phyloP scores from a whole-genome alignment of 2,888 invertebrate genomes.

The Slavum lentiscoides region DNA sequence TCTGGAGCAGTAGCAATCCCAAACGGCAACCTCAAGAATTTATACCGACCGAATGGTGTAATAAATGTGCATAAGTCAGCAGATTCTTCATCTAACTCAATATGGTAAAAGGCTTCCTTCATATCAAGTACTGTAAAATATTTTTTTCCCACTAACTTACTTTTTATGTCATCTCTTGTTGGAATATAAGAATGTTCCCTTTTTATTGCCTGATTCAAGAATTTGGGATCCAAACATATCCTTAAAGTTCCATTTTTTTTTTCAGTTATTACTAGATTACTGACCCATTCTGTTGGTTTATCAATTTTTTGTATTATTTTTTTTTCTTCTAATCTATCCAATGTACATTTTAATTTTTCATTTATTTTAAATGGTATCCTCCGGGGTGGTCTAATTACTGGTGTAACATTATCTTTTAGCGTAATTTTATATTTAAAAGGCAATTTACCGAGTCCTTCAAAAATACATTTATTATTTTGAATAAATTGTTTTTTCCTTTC shows the following conservation, averaged over 20 bases:
- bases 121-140: slow-evolving; percentile 54
- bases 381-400: slow-evolving; percentile 40
- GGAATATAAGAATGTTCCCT: slow-evolving; percentile 34
- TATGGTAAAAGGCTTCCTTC: slow-evolving; percentile 55
- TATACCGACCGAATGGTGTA: slow-evolving; percentile 56
- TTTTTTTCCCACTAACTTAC: slow-evolving; percentile 49
- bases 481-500: not conserved
- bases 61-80: slow-evolving; percentile 33
- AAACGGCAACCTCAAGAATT: slow-evolving; percentile 55
- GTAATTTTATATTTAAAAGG: slow-evolving; percentile 17
- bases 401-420: not conserved
- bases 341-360: slow-evolving; percentile 51
- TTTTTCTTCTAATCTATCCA: slow-evolving; percentile 53
- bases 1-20: slow-evolving; percentile 55
- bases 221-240: slow-evolving; percentile 55
- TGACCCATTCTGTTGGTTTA: slow-evolving; percentile 56
- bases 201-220: slow-evolving; percentile 54
- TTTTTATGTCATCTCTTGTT: slow-evolving; percentile 55
- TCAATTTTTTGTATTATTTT: slow-evolving; percentile 55
- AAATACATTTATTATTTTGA: not conserved
- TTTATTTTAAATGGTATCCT: slow-evolving; percentile 55
- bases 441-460: slow-evolving; percentile 19
- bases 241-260: slow-evolving; percentile 56
- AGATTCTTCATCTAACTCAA: slow-evolving; percentile 55
- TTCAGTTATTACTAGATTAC: slow-evolving; percentile 54